These are phyloP conservation scores for Neolamprologus devosi DNA, from an alignment of 2,113 vertebrate genomes.

Conservation along the genomic window DNA sequence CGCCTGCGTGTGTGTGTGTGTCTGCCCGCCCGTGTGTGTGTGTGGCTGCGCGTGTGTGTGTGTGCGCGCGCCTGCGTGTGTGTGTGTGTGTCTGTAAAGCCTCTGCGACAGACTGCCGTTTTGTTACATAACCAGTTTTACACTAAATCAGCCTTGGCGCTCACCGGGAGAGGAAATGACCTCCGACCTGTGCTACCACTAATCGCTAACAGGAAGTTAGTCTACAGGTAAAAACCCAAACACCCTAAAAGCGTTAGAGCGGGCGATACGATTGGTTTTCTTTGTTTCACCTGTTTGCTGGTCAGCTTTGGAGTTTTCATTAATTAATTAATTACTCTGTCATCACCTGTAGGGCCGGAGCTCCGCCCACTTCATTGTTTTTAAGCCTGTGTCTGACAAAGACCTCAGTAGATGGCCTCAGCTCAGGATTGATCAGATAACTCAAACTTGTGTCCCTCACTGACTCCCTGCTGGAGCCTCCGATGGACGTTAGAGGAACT, in stretches of 20 bases:
- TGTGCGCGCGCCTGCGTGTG: accelerated
- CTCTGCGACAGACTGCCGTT: constrained; percentile 23
- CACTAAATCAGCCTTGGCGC: background rate
- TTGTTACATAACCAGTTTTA: constrained; percentile 40
- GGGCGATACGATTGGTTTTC: background rate
- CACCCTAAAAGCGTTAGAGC: background rate
- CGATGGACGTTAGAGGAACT: background rate
- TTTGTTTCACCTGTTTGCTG: background rate
- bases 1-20: background rate
- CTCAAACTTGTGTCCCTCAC: background rate
- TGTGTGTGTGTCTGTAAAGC: background rate
- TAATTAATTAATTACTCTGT: background rate
- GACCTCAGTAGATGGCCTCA: background rate
- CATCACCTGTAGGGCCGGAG: background rate
- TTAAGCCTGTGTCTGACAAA: background rate
- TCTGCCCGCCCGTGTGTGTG: background rate
- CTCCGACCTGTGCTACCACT: background rate
- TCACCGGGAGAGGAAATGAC: constrained; percentile 1
- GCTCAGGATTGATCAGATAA: background rate
- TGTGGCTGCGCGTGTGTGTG: background rate
- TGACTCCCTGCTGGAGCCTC: background rate
- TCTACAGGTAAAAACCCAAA: background rate
- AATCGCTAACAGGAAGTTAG: background rate
- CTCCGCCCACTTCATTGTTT: background rate
- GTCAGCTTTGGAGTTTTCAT: background rate